phyloP scores from a whole-genome alignment of 1,140 invertebrate species.

The Elymnias hypermnestra region DNA sequence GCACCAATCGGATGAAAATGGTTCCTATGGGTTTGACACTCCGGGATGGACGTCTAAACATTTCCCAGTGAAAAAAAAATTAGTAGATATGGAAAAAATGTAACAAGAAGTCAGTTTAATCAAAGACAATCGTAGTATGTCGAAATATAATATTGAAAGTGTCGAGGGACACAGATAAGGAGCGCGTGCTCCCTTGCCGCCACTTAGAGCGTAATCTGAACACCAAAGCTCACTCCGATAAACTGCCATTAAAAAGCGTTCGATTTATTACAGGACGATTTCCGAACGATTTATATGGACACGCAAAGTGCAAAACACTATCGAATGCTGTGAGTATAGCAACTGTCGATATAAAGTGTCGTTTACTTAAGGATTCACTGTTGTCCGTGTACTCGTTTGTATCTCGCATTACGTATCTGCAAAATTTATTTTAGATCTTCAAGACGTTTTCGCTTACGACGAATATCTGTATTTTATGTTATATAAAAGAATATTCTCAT shows the following conservation, averaged over 20 bases:
- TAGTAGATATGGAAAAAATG: too few species aligned
- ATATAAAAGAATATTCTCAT: too few species aligned
- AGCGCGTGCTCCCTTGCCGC: constrained; percentile 61
- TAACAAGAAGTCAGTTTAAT: too few species aligned
- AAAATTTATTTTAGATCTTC: not conserved
- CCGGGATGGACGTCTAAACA: too few species aligned
- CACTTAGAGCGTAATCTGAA: constrained; percentile 72
- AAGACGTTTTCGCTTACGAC: not conserved
- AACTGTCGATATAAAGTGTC: constrained; percentile 19
- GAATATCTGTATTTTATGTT: too few species aligned
- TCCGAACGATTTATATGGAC: constrained; percentile 62
- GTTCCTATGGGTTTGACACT: too few species aligned
- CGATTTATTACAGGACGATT: constrained; percentile 73
- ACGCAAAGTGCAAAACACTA: constrained; percentile 35
- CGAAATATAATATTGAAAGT: constrained; percentile 74
- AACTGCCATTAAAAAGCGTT: constrained; percentile 74
- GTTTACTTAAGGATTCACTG: constrained; percentile 21
- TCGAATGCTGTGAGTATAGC: constrained; percentile 20
- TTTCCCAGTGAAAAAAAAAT: too few species aligned
- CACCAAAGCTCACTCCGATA: constrained; percentile 72
- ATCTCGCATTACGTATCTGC: constrained; percentile 7
- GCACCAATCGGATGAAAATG: too few species aligned
- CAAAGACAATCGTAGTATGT: constrained; percentile 48
- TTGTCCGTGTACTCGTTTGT: constrained; percentile 2
- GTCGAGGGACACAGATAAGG: constrained; percentile 68